Percentiles rank a stretch among this genome's conserved stretches.
phyloP scores from a whole-genome alignment of 92 coral and sea anemone genomes.

The Paragorgia papillata region DNA sequence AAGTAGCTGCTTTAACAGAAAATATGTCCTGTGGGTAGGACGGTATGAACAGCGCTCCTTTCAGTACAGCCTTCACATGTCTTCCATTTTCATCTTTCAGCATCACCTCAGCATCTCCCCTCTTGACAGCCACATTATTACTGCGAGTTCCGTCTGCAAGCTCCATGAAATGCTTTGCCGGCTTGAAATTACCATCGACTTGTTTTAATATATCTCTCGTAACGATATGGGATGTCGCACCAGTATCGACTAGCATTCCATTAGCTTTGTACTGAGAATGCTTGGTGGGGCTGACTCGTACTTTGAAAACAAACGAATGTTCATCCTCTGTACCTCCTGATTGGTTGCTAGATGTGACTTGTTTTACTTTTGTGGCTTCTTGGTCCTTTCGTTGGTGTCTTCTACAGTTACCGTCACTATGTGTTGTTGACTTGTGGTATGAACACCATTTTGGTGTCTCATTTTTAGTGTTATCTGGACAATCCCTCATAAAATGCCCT shows the following conservation, averaged over 20 bases:
- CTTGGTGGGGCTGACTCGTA: constrained; percentile 1
- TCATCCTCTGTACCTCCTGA: constrained; percentile 2
- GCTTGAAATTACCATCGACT: not conserved
- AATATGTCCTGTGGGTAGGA: constrained; percentile 8
- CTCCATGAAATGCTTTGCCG: not conserved
- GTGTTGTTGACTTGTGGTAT: constrained; percentile 8
- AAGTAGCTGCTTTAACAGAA: constrained; percentile 1
- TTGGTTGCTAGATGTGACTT: constrained; percentile 19
- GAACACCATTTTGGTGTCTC: not conserved
- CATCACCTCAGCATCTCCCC: constrained; percentile 1
- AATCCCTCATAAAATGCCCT: not conserved
- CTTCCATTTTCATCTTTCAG: not conserved
- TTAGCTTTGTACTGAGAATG: not conserved
- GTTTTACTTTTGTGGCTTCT: constrained; percentile 9
- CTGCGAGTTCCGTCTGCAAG: constrained; percentile 7
- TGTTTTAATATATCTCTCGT: too few relatives aligned
- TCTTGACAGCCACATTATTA: not conserved
- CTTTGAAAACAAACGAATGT: constrained; percentile 31
- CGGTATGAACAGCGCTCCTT: not conserved
- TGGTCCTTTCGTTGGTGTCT: not conserved
- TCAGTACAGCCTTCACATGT: not conserved
- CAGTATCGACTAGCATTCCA: constrained; percentile 38
- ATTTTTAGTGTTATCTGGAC: not conserved
- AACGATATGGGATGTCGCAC: too few relatives aligned
- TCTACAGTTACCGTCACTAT: not conserved